Base-by-base conservation (phyloP, 2,888 invertebrate species). In the Strigamia maritima region DNA sequence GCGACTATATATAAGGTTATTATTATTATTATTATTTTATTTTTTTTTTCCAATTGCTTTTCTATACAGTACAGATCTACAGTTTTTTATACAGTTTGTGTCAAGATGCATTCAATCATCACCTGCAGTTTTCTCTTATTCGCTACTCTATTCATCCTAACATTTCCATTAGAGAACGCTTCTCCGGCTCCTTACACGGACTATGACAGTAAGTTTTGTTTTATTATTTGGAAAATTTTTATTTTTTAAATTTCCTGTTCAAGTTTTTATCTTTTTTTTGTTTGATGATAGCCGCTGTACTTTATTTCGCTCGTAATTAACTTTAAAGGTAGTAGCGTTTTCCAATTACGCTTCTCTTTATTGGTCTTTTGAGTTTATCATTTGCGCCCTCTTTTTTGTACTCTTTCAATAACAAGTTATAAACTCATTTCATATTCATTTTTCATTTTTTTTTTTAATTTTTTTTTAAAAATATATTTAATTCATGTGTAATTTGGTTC, bases 151-250 rank as follows among this genome's bases (percentile, higher is more conserved):
- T n/a, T 70, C 0, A 3, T 70, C 70, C 70, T 70, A 8, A 12
- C 16, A 26, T 70, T 70, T 70, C 70, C 70, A 70, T 28, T 26
- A 70, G 70, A 70, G 70, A 26, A 70, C 70, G 70, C 70, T 28
- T 70, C 70, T 28, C 70, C 70, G 70, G 70, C 70, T 70, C 70
- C 70, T 70, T 70, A 70, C 70, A 70, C 70, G 70, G 70, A 70
- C 70, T 70, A 70, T 70, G 70, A 70, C 24, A 70, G 70, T 70
- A 28, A 70, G 70, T 70, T 70, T 49, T 49, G 1, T 49, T 24
- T n/a, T 44, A 44, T 44, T 44, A 44, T 22, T n/a, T n/a, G n/a
- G n/a, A n/a, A n/a, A 19, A 22, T 54, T 54, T 19, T 54, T 2
- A n/a, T 22, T 54, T 8, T n/a, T 19, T 54, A 19, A 22, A 19